phyloP scores from a whole-genome alignment of 2,797 vertebrate genomes.

The Ctenopoma kingsleyae region DNA sequence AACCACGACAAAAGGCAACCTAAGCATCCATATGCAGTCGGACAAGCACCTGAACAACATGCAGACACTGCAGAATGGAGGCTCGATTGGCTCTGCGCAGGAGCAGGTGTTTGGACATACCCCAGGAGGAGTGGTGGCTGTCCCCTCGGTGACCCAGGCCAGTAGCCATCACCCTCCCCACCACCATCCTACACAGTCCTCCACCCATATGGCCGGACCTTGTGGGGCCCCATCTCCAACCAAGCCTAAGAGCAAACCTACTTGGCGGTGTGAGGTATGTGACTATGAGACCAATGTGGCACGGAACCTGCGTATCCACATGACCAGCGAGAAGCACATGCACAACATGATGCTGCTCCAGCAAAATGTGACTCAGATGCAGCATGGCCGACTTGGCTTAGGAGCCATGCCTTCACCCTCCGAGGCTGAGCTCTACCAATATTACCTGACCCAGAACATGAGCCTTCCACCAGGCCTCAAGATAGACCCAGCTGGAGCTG shows the following conservation, averaged over 20 bases:
- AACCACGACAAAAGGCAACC: conserved; percentile 99
- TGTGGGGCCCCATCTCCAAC: conserved; percentile 96
- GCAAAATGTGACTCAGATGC: conserved; percentile 97
- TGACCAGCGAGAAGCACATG: conserved; percentile 99
- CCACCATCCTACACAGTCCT: conserved; percentile 86
- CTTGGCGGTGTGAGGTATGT: conserved; percentile 99
- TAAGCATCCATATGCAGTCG: conserved; percentile 99
- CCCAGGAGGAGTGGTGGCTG: conserved; percentile 89
- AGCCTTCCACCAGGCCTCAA: conserved; percentile 93
- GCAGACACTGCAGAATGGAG: conserved; percentile 98
- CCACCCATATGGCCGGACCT: conserved; percentile 89
- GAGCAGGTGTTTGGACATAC: conserved; percentile 96
- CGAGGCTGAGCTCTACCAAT: conserved; percentile 98
- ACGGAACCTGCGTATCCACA: conserved; percentile 98
- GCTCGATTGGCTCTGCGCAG: conserved; percentile 83
- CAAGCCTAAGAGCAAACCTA: conserved; percentile 98
- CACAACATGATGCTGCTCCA: conserved; percentile 99
- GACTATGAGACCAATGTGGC: conserved; percentile 99
- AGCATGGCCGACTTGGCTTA: conserved; percentile 92
- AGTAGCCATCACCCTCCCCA: conserved; percentile 86
- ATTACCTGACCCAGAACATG: conserved; percentile 99
- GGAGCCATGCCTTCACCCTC: conserved; percentile 94
- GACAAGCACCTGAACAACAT: conserved; percentile 99
- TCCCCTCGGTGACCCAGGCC: conserved; percentile 86
- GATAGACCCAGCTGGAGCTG: conserved; percentile 91